Conservation (phyloP, 2,113 vertebrate genomes). For the Varanus komodoensis region DNA sequence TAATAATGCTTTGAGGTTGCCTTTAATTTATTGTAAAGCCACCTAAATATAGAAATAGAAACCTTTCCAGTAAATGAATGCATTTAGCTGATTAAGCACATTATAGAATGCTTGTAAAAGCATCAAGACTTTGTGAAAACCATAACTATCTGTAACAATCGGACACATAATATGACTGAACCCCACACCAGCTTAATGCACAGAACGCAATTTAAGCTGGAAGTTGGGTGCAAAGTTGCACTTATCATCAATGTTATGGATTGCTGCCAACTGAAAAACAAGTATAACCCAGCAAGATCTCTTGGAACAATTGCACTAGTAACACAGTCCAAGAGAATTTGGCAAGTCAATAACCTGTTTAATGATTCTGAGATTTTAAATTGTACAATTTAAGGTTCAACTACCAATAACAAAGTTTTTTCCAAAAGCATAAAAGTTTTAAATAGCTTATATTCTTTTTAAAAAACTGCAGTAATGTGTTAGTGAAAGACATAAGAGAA, state of each 20-base stretch:
- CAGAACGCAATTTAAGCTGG: slow-evolving; percentile 21
- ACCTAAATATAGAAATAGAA: slow-evolving; percentile 6
- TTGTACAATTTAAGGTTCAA: neutral
- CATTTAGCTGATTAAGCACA: accelerated
- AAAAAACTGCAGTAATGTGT: neutral
- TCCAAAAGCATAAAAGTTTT: slow-evolving; percentile 8
- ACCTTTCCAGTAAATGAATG: neutral
- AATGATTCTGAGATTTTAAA: slow-evolving; percentile 5
- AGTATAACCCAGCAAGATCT: slow-evolving; percentile 23
- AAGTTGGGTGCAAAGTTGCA: neutral
- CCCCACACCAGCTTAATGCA: slow-evolving; percentile 19
- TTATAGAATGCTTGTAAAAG: slow-evolving; percentile 2
- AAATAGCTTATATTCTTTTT: neutral
- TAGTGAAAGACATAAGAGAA: neutral
- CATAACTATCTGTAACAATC: neutral
- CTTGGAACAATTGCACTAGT: slow-evolving; percentile 15
- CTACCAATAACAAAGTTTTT: neutral
- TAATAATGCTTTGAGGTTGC: neutral
- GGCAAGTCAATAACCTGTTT: slow-evolving; percentile 32
- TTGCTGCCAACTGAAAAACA: slow-evolving; percentile 18
- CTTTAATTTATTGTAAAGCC: neutral
- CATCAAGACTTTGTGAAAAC: neutral
- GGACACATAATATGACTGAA: slow-evolving; percentile 5
- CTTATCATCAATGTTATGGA: slow-evolving; percentile 14
- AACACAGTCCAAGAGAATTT: slow-evolving; percentile 15